A percentile compares a stretch with the other conserved stretches of the same genome.
These are phyloP conservation scores for Ypsolopha sequella DNA, from an alignment of 2,888 invertebrate genomes.

Conservation along the genomic window DNA sequence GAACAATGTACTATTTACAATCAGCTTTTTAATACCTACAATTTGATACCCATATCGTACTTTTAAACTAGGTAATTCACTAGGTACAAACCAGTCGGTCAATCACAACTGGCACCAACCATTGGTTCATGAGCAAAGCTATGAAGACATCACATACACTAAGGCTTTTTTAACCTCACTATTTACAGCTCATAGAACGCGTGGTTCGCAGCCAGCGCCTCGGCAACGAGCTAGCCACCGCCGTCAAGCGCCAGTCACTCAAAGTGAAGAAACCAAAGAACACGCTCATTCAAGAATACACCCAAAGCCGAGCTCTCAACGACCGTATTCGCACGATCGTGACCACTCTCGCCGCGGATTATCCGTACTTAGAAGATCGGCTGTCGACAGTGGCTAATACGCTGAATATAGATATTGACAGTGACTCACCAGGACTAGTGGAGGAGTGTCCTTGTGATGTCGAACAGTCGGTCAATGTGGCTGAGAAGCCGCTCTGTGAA, in stretches of 20 bases:
- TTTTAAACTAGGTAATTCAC: no score
- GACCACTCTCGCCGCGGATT: slow-evolving; percentile 70
- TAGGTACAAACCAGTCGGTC: no score
- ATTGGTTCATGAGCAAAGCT: no score
- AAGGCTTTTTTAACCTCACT: not conserved
- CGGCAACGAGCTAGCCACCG: slow-evolving; percentile 69
- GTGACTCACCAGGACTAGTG: slow-evolving; percentile 29
- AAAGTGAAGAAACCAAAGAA: slow-evolving; percentile 50
- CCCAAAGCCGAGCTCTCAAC: slow-evolving; percentile 70
- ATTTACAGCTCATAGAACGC: slow-evolving; percentile 54
- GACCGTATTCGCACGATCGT: slow-evolving; percentile 69
- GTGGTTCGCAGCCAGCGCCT: slow-evolving; percentile 80
- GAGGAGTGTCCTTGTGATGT: slow-evolving; percentile 14
- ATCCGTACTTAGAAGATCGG: slow-evolving; percentile 66
- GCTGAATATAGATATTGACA: slow-evolving; percentile 47
- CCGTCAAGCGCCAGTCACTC: slow-evolving; percentile 51
- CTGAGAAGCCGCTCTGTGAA: slow-evolving; percentile 33
- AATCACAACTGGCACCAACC: no score
- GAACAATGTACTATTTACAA: no score
- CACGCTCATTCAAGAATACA: slow-evolving; percentile 65
- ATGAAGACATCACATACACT: not conserved
- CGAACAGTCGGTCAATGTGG: slow-evolving; percentile 18
- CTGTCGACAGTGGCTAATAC: slow-evolving; percentile 56
- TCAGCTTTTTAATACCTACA: no score
- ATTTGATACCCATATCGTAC: no score